Evolutionary conservation across 2,888 invertebrate species (phyloP).

Genomic region (Amphipyra tragopoginis): DNA sequence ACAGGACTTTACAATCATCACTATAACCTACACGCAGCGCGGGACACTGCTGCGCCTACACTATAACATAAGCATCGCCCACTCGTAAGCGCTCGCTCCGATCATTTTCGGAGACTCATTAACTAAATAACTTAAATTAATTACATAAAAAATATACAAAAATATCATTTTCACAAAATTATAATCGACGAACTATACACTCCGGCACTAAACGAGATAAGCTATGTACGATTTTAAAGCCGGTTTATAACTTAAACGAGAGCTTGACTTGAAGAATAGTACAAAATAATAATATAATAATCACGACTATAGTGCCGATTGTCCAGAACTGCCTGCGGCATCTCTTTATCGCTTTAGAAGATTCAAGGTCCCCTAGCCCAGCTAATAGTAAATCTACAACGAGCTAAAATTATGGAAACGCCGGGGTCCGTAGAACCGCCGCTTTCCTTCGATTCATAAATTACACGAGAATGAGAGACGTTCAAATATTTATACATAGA

Average conservation of each 20-base stretch:
- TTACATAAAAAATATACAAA: constrained; percentile 89
- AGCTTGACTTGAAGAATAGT: constrained; percentile 87
- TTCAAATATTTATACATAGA: constrained; percentile 90
- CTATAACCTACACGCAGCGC: constrained; percentile 79
- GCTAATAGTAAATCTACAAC: constrained; percentile 89
- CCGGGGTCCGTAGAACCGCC: constrained; percentile 75
- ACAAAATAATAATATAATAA: constrained; percentile 84
- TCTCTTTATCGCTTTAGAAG: constrained; percentile 82
- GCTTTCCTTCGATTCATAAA: constrained; percentile 87
- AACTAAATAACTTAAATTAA: constrained; percentile 87
- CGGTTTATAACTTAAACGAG: constrained; percentile 88
- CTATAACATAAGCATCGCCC: constrained; percentile 80
- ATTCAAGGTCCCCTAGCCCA: constrained; percentile 90
- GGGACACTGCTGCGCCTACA: constrained; percentile 62
- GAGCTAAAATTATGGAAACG: constrained; percentile 87
- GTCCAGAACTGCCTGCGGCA: constrained; percentile 89
- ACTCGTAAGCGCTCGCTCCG: constrained; percentile 75
- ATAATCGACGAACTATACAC: constrained; percentile 88
- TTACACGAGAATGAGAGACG: constrained; percentile 89
- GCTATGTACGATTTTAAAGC: constrained; percentile 87
- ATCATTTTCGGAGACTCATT: constrained; percentile 71
- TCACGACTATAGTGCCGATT: constrained; percentile 90
- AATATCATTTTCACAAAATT: constrained; percentile 90
- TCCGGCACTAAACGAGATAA: constrained; percentile 87
- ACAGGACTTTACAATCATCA: constrained; percentile 89